Evolutionary conservation across 92 coral and sea anemone genomes (phyloP).

Genomic region (Phymanthus crucifer): DNA sequence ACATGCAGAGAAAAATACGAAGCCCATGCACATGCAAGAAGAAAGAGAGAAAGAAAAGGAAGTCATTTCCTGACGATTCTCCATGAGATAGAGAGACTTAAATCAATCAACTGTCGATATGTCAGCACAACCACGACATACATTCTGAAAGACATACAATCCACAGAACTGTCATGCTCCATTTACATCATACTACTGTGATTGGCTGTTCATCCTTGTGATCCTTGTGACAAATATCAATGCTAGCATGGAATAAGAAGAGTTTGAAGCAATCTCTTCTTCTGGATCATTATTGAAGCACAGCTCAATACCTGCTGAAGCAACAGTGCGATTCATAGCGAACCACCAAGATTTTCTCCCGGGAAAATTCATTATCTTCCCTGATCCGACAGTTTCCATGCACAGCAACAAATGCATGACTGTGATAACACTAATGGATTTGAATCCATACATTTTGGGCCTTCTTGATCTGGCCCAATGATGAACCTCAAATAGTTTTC

Average conservation of each 20-base stretch:
- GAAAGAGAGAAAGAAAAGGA: not conserved
- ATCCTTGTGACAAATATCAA: not conserved
- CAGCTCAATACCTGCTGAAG: not conserved
- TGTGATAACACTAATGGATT: not conserved
- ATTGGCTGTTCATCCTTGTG: not conserved
- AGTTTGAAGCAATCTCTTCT: not conserved
- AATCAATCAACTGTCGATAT: too few relatives aligned
- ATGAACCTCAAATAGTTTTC: not conserved
- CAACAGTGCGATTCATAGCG: too few relatives aligned
- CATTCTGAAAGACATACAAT: not conserved
- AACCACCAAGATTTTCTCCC: not conserved
- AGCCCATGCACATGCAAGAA: not conserved
- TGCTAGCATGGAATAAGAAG: not conserved
- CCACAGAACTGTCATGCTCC: not conserved
- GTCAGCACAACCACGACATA: too few relatives aligned
- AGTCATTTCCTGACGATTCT: not conserved
- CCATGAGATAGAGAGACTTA: not conserved
- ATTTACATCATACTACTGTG: not conserved
- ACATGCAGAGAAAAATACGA: constrained; percentile 9
- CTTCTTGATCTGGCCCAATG: not conserved
- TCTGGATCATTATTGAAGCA: not conserved
- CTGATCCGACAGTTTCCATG: not conserved
- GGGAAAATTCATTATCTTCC: not conserved
- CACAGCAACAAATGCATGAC: not conserved
- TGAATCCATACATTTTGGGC: not conserved